Evolutionary conservation across 2,797 vertebrate species (phyloP).

Genomic region (Tachyglossus aculeatus): DNA sequence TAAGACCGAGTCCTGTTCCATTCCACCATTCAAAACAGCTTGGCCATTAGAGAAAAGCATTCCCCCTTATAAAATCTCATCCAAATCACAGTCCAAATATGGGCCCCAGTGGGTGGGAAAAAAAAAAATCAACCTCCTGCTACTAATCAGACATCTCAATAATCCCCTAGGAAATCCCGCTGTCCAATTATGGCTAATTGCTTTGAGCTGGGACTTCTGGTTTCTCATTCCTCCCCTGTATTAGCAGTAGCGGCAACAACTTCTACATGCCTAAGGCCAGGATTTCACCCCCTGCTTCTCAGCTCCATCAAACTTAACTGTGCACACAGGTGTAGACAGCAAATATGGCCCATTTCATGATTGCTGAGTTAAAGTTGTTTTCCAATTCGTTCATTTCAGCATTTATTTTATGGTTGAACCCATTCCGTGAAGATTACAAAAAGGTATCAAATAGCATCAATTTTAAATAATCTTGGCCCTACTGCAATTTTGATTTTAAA

Average conservation of each 20-base stretch:
- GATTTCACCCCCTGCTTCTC: neutral
- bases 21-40: too few relatives aligned
- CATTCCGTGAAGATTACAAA: slow-evolving; percentile 11
- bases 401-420: neutral
- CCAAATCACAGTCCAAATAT: neutral
- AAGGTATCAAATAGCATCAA: neutral
- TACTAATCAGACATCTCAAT: slow-evolving; percentile 16
- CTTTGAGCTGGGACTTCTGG: neutral
- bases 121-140: slow-evolving; percentile 11
- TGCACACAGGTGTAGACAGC: neutral
- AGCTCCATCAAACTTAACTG: slow-evolving; percentile 6
- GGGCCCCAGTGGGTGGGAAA: neutral
- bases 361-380: slow-evolving; percentile 15
- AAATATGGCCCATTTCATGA: neutral
- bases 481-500: too few relatives aligned
- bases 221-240: neutral
- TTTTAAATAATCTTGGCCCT: too few relatives aligned
- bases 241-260: neutral
- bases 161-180: neutral
- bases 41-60: neutral
- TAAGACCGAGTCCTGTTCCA: too few relatives aligned
- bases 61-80: slow-evolving; percentile 6
- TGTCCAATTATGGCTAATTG: slow-evolving; percentile 12
- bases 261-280: neutral
- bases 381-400: neutral